Conservation (phyloP, 2,113 vertebrate species). For the Lucifuga dentata region DNA sequence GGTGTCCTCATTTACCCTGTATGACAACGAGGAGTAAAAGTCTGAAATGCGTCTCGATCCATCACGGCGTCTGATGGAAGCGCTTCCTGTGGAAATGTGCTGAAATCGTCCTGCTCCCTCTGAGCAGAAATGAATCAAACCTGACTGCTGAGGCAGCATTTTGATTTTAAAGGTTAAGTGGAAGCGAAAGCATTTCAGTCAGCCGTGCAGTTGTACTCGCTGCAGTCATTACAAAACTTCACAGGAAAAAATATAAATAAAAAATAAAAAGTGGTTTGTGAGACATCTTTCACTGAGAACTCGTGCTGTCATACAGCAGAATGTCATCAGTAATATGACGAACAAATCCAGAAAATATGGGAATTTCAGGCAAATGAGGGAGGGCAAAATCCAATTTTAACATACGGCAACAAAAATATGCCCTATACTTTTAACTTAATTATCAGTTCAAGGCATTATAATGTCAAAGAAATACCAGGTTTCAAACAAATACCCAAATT, state of each 20-base stretch:
- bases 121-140: constrained; percentile 18
- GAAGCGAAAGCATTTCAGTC: constrained; percentile 25
- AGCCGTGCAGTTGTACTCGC: constrained; percentile 5
- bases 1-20: background rate
- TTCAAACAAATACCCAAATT: no score
- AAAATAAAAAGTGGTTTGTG: constrained; percentile 17
- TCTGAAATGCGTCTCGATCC: background rate
- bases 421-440: no score
- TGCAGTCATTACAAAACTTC: constrained; percentile 7
- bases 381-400: background rate
- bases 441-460: no score
- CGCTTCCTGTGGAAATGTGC: constrained; percentile 4
- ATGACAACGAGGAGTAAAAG: background rate
- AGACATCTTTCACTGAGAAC: background rate
- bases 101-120: constrained; percentile 7
- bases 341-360: background rate
- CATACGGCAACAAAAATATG: no score
- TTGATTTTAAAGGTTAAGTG: constrained; percentile 52
- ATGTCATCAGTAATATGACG: constrained; percentile 15
- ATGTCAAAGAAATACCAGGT: no score
- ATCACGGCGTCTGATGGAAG: constrained; percentile 15
- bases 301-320: constrained; percentile 7
- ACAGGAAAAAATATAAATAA: background rate
- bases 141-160: constrained; percentile 28
- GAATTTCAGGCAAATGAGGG: background rate